Evolutionary conservation across 92 coral and sea anemone genomes (phyloP), one percentile per base, ranked within the genome.

Genomic region (Palythoa grandiflora): DNA sequence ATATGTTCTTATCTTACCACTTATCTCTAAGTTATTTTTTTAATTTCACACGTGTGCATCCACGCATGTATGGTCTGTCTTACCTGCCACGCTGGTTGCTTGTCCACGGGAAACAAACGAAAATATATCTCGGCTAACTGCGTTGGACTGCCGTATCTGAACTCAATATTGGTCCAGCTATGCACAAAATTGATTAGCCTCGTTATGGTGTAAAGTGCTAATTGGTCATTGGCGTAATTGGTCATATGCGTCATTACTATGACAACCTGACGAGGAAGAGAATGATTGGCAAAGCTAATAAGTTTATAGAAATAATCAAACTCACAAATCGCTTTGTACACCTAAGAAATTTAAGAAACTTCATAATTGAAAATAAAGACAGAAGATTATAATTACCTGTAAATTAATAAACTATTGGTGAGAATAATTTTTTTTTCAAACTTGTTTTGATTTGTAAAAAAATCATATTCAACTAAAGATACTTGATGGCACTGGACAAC

Each of bases 211-310:
- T 96, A 96, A 89, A 94, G 97, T 14, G 98, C 99, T 16, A 96
- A 84, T 73, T 94, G 96, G 77, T 96, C 99, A 84, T 93, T 96
- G 10, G 95, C 99, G 87, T 96, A 96, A 78, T 96, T 96, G 36
- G 99, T 95, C 98, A 96, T 95, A 88, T 96, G 99, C 2, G 99
- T 96, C 99, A 96, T 96, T 47, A 96, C 87, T 48, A 96, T 83
- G 44, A 87, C 90, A 15, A 95, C 96, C 99, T 96, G 71, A 9
- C 44, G 19, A 21, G 28, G n/a, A 59, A 59, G 28, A 44, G 50
- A 44, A 44, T 44, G 7, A 44, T 44, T 44, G 5, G 50, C 6
- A 44, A 0, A 44, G 50, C 50, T 44, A 44, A 44, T 44, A 44
- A 44, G 50, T 44, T 44, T 44, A 44, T 2, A 8, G 7, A 44